Evolutionary conservation across 1,140 invertebrate genomes (phyloP), one percentile per base, ranked within the genome.

Genomic region (Pseudoatta argentina): DNA sequence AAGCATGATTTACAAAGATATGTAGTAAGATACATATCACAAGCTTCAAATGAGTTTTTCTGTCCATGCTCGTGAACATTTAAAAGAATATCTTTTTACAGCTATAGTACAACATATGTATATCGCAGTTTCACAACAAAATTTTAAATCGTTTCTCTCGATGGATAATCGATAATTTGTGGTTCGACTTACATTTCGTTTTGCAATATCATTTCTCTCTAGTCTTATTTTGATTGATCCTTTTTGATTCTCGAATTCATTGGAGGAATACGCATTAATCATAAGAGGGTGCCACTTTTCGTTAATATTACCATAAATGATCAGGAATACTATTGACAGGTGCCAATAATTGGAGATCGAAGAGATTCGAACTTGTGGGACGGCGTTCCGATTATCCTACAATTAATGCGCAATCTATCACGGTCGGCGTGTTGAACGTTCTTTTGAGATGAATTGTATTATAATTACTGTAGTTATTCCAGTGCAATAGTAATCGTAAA

Each of bases 161-260:
- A 51, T 12, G 14, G 44, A 51, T 61, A 73, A 83, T 61, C 21
- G 24, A 82, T 73, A 66, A 27, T 34, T 34, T 30, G 10, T 8
- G 1, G 48, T 34, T 24, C 14, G 55, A 75, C 14, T 27, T 51
- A 48, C 2, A 10, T 72, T 30, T 72, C 21, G 4, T 59, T 59
- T 72, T 30, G 30, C 21, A 16, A 21, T 48, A 30, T 59, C n/a
- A 14, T 71, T 39, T 71, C 10, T 71, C 14, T 55, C 18, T 48
- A 63, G 72, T 73, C 44, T 34, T 61, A 72, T 89, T 94, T 94
- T 94, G 93, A 94, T 94, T 93, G 86, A 91, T 86, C 89, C 88
- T 90, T 94, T 93, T 94, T 93, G 92, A 93, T 94, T 92, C 89
- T 81, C 86, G 53, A 86, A 75, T 90, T 89, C 63, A 16, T 30